phyloP scores from a whole-genome alignment of 1,140 invertebrate genomes.

The Ceratosolen fusciceps region DNA sequence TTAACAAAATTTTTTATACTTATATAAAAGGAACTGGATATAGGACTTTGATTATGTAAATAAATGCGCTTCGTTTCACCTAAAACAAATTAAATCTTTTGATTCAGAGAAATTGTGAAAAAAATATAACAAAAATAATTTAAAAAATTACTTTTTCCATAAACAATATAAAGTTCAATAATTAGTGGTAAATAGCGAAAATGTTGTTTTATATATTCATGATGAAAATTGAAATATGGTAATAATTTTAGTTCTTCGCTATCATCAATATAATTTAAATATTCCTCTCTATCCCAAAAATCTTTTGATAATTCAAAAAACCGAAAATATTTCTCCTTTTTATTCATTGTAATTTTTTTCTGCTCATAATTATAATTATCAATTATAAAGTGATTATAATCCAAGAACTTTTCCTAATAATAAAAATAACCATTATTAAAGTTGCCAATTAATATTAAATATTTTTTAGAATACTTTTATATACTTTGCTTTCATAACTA shows the following conservation, averaged over 20 bases:
- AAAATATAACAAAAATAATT: neutral
- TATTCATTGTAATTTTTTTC: neutral
- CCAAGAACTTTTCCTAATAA: neutral
- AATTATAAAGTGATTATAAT: neutral
- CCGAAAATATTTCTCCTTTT: neutral
- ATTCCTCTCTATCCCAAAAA: neutral
- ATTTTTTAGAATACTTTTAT: neutral
- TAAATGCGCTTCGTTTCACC: slow-evolving; percentile 11
- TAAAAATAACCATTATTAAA: neutral
- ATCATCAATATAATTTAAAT: neutral
- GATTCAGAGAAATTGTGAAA: neutral
- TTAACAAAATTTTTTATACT: slow-evolving; percentile 29
- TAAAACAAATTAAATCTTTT: slow-evolving; percentile 18
- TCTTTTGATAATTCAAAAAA: neutral
- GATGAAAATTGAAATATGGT: slow-evolving; percentile 23
- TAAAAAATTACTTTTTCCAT: slow-evolving; percentile 15
- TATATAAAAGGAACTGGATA: slow-evolving; percentile 28
- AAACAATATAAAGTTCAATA: slow-evolving; percentile 29
- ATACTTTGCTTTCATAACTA: slow-evolving; percentile 14
- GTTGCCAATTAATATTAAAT: neutral
- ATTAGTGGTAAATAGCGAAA: slow-evolving; percentile 35
- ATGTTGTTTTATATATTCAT: slow-evolving; percentile 9
- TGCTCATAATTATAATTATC: neutral
- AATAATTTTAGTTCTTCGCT: neutral
- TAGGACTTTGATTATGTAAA: slow-evolving; percentile 31